Base-by-base conservation (phyloP, 2,113 vertebrate genomes). In the Microtus richardsoni region DNA sequence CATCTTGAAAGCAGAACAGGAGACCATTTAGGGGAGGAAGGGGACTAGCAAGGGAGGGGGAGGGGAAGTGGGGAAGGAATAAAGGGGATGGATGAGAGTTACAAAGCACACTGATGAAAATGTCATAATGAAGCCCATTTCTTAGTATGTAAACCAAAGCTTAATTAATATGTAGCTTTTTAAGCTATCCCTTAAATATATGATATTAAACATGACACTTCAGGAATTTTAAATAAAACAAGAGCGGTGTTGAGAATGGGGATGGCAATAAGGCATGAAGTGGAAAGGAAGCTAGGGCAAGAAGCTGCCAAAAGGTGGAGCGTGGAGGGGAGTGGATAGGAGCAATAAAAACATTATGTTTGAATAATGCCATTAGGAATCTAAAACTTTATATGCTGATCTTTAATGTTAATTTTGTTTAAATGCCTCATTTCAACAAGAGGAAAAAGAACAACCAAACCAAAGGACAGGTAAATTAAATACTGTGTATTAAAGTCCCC, bases 181-280 rank as follows among this genome's bases (percentile, higher is more conserved):
- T 47, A 92, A 94, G 36, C 4, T 82, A 91, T 62, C 84, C 58
- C 9, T 22, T 89, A 89, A 74, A 91, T 36, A 84, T 47, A 85
- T 2, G 44, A 30, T 22, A 79, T 52, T 58, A 93, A 89, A 91
- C 54, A 70, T 52, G 91, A 21, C 24, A 64, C 9, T 74, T 91
- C 16, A 94, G 75, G 39, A 94, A 62, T 47, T 93, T 83, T 73
- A 58, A 95, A 64, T 4, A 78, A 79, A 94, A 44, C 33, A 78
- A 44, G 49, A 36, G 49, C 44, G 17, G 41, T 24, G 62, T 49
- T 33, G 62, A 33, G 9, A 44, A 66, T 0, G 9, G 39, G 24
- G n/a, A 64, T 21, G 82, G 26, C 1, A 30, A 41, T 6, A 19
- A 8, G 41, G 26, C 82, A 44, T 11, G 26, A 85, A 36, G 83